Percentiles rank a stretch among this genome's conserved stretches.
These are phyloP conservation scores for Sphaerophoria taeniata DNA, from an alignment of 2,888 invertebrate species.

Conservation along the genomic window DNA sequence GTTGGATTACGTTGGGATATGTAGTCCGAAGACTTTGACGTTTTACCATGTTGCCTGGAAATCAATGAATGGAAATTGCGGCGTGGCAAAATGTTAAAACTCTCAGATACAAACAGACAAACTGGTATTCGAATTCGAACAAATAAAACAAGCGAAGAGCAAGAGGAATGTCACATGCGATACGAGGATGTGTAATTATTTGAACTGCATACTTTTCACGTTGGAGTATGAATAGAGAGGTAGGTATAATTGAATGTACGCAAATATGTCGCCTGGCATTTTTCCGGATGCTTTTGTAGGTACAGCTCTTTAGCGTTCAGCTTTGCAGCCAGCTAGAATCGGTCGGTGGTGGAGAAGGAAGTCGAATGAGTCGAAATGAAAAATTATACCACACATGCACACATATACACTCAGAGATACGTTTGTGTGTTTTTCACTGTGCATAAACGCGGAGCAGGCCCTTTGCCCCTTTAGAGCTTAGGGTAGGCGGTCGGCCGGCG, in stretches of 20 bases:
- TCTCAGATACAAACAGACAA: conserved; percentile 31
- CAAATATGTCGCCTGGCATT: conserved; percentile 59
- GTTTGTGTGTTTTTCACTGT: conserved; percentile 16
- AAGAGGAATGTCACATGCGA: conserved; percentile 34
- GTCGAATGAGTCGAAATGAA: conserved; percentile 52
- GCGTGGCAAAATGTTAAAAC: conserved; percentile 59
- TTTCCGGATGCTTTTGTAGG: conserved; percentile 63
- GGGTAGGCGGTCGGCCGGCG: background rate
- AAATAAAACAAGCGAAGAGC: conserved; percentile 23
- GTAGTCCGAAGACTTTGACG: conserved; percentile 10
- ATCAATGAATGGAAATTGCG: conserved; percentile 70
- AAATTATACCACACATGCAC: conserved; percentile 63
- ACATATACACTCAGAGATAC: background rate
- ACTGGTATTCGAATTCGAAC: background rate
- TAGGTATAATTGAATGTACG: conserved; percentile 21
- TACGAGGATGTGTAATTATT: conserved; percentile 58
- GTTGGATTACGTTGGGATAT: background rate
- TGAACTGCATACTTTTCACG: conserved; percentile 63
- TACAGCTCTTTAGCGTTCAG: conserved; percentile 36
- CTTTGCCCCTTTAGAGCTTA: conserved; percentile 45
- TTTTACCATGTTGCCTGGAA: conserved; percentile 28
- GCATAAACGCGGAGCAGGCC: conserved; percentile 44
- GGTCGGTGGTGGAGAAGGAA: background rate
- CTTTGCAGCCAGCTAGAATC: background rate
- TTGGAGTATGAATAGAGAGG: background rate